phyloP scores from a whole-genome alignment of 2,113 vertebrate species.

The Tricholaema leucomelas region DNA sequence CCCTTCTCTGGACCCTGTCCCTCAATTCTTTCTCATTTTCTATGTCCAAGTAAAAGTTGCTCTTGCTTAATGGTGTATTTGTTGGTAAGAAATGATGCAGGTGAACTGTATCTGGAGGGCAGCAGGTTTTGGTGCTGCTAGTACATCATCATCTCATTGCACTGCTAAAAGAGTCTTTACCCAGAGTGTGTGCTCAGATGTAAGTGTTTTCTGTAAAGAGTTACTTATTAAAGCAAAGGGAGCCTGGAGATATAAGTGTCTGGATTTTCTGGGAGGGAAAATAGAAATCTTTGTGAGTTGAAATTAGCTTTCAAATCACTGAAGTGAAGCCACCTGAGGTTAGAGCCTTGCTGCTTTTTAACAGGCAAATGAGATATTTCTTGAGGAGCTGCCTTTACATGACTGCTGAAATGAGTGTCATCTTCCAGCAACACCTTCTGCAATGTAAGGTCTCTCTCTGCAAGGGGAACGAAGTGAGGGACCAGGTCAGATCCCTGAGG shows the following conservation, averaged over 20 bases:
- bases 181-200: background rate
- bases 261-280: conserved; percentile 9
- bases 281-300: background rate
- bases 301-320: background rate
- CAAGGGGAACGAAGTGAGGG: background rate
- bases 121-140: background rate
- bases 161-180: background rate
- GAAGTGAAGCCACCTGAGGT: background rate
- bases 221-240: conserved; percentile 25
- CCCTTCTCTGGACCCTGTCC: too few relatives aligned
- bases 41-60: background rate
- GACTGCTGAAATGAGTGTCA: conserved; percentile 14
- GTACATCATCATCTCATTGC: background rate
- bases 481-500: background rate
- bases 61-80: rapidly evolving
- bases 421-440: conserved; percentile 26
- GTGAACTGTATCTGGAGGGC: background rate
- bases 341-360: conserved; percentile 6
- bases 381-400: conserved; percentile 27
- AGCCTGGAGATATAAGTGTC: background rate
- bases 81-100: background rate
- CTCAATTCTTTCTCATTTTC: background rate
- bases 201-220: conserved; percentile 28
- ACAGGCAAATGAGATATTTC: conserved; percentile 49
- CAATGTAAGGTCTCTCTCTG: background rate